These are phyloP conservation scores for Acrocephalus scirpaceus DNA, from an alignment of 2,797 vertebrate genomes.

Conservation along the genomic window DNA sequence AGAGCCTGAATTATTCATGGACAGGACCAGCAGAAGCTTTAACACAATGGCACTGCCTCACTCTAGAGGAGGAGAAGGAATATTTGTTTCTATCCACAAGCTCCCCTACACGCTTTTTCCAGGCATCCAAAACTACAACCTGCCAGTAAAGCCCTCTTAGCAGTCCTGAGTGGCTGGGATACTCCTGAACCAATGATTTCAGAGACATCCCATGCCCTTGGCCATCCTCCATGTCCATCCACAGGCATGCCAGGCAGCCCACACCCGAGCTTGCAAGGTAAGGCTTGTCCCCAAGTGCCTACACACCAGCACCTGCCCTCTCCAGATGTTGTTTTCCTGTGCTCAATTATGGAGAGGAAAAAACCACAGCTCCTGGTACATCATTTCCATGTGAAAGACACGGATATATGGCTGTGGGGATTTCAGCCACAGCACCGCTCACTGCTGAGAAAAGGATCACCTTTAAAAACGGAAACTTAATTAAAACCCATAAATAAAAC, in stretches of 20 bases:
- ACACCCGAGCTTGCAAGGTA: not conserved
- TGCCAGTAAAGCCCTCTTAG: not conserved
- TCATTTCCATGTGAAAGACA: not conserved
- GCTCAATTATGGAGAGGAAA: not conserved
- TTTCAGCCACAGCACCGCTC: accelerated
- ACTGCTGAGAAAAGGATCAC: not conserved
- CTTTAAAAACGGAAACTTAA: conserved; percentile 16
- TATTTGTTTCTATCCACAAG: not conserved
- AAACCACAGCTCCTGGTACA: not conserved
- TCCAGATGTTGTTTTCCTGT: not conserved
- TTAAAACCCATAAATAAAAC: conserved; percentile 47
- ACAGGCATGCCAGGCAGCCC: accelerated
- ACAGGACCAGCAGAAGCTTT: not conserved
- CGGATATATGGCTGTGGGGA: not conserved
- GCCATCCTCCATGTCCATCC: not conserved
- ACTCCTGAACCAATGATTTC: not conserved
- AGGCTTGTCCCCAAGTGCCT: not conserved
- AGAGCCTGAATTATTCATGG: not conserved
- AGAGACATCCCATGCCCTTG: not conserved
- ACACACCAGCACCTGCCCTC: not conserved
- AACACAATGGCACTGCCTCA: not conserved
- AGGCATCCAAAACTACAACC: not conserved
- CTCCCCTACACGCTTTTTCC: not conserved
- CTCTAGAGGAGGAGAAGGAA: not conserved
- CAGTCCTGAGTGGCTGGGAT: not conserved